Evolutionary conservation across 64 coral and sea anemone species (phyloP), one percentile per base, ranked within the genome.

Genomic region (Porites lutea): DNA sequence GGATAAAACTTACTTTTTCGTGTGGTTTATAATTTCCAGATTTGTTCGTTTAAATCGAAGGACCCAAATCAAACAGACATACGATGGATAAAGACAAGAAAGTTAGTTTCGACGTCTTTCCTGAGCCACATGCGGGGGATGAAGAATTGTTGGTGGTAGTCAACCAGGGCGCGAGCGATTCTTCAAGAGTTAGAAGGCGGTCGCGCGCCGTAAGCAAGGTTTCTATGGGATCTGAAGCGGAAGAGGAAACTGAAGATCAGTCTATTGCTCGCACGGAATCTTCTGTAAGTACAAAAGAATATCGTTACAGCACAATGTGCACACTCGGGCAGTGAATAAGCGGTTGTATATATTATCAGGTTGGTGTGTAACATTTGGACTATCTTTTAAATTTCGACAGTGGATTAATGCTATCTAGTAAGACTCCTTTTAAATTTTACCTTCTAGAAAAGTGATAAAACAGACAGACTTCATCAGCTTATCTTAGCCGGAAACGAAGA

Each of bases 401-500:
- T 37, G 27, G 27, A 37, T 37, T 37, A 1, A 37, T 37, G 27
- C 27, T 37, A 37, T 37, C 27, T 37, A 37, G 7, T 9, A 57
- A 7, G 54, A 7, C 54, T 48, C 15, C 13, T 5, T 15, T 47
- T 81, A 2, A 62, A 0, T 63, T 79, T 59, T 79, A 22, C 6
- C 5, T 59, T 81, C 44, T 16, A 81, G 78, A 44, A 45, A 59
- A 63, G 23, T 13, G 10, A 11, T 63, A 59, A 57, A 47, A 3
- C 55, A 46, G 78, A 84, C 16, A 67, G n/a, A 63, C 63, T 84
- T 51, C 81, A 84, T 51, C 81, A 84, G 7, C 45, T 84, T 2
- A 84, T 84, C 15, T 63, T 84, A n/a, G 18, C 46, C 8, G 81
- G 81, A 3, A 18, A 84, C 46, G 23, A 84, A 68, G 81, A 84